Base-by-base conservation (phyloP, 1,140 invertebrate genomes). In the Pissodes strobi region DNA sequence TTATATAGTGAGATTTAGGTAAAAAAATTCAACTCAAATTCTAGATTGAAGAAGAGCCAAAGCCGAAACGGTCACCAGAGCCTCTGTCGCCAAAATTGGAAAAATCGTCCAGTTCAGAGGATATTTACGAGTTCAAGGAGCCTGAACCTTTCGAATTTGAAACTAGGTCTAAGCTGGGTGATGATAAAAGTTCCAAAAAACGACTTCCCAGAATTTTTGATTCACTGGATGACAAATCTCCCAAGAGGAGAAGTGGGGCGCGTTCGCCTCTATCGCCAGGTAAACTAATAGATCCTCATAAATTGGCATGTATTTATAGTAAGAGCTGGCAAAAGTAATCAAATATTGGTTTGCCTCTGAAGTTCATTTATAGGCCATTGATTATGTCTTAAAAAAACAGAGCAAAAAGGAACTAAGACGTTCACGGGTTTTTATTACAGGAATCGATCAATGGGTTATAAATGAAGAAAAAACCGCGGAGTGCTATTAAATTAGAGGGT, bases 91-190 rank as follows among this genome's bases (percentile, higher is more conserved):
- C 19, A 2, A 48, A 37, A 18, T 43, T 67, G 39, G 71, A 76
- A 63, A 72, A 70, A 27, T 69, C 72, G 38, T 69, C 67, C 10
- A 76, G 69, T 63, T 82, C 84, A 4, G 87, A 89, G 69, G 91
- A 92, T 76, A 86, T 92, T 73, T 94, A 94, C 69, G 91, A 94
- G 76, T 94, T 94, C 71, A 93, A 93, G 78, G 91, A 94, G 79
- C 90, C 90, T 0, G 91, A 93, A 78, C 90, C 90, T 0, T 92
- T 92, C 72, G 90, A 92, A 76, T 87, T 92, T 68, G 89, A 91
- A 77, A 83, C 88, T 8, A 83, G 88, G 37, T 68, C 76, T 17
- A 76, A 73, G 61, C 51, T 73, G 30, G 69, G 46, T 1, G 84
- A 85, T 68, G 84, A 85, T 56, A 85, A 85, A 67, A 64, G 18